Base-by-base conservation (phyloP, 2,797 vertebrate species). In the Cuculus canorus region DNA sequence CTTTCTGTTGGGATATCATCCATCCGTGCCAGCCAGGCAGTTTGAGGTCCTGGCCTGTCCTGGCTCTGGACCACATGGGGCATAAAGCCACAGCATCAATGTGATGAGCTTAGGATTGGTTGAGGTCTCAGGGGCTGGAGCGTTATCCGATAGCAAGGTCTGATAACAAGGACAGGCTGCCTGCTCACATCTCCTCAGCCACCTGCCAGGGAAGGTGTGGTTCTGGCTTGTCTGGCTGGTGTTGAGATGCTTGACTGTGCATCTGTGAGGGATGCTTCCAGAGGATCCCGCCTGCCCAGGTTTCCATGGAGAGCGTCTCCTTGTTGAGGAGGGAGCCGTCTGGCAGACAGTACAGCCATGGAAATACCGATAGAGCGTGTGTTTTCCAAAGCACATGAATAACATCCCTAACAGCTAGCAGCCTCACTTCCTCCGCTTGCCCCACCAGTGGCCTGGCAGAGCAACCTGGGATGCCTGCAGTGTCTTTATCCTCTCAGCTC, bases 251-350 rank as follows among this genome's bases (percentile, higher is more conserved):
- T 87, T 80, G 60, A 78, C 56, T 92, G 28, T 92, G 88, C 78
- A 88, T 93, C 92, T 94, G 90, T 2, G 6, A 94, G 88, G 86
- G 83, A 95, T 92, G 77, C 94, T 95, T 95, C 83, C 92, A 93
- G 90, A 95, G 92, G 88, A 95, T 96, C 92, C 93, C 39, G 68
- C 94, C 83, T 22, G 35, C 92, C 91, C 93, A 80, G 95, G 96
- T 96, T 96, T 96, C 95, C 95, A 96, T 96, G 96, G 95, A 96
- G 96, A 96, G 86, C 3, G 5, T 91, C 93, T 94, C 61, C 93
- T 86, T 89, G 91, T 79, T 85, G 90, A 90, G 92, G 88, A 95
- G 90, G 88, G 88, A 95, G 90, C 91, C 2, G 86, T 82, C 94
- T 96, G 95, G 92, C 95, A 96, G 91, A 64, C 95, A 94, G 87